Evolutionary conservation across 2,888 invertebrate genomes (phyloP).

Genomic region (Netelia inedita): DNA sequence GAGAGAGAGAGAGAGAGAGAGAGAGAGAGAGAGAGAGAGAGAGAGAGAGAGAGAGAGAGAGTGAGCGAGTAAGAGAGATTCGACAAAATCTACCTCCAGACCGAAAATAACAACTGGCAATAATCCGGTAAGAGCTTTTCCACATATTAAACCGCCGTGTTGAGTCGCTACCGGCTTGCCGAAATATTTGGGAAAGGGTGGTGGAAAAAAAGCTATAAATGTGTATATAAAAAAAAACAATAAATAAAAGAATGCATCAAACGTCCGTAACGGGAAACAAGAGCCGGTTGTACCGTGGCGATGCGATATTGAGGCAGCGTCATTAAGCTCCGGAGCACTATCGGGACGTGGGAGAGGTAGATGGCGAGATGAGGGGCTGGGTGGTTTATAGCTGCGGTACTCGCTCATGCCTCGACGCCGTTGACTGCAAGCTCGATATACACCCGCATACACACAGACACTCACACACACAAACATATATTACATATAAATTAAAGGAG

Average conservation of each 20-base stretch:
- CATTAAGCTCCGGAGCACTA: slow-evolving; percentile 73
- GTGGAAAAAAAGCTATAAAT: slow-evolving; percentile 48
- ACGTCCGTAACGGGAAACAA: slow-evolving; percentile 63
- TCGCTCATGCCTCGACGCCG: slow-evolving; percentile 53
- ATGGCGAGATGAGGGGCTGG: slow-evolving; percentile 17
- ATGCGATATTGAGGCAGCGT: slow-evolving; percentile 80
- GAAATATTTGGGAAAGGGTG: slow-evolving; percentile 66
- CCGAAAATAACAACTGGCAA: slow-evolving; percentile 81
- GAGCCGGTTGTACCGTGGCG: slow-evolving; percentile 66
- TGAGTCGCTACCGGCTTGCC: slow-evolving; percentile 55
- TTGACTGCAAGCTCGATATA: slow-evolving; percentile 50
- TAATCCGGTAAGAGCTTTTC: slow-evolving; percentile 81
- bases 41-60: slow-evolving; percentile 10
- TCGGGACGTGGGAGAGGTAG: slow-evolving; percentile 47
- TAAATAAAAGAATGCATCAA: slow-evolving; percentile 68
- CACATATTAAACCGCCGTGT: slow-evolving; percentile 79
- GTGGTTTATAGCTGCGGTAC: slow-evolving; percentile 36
- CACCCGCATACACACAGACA: slow-evolving; percentile 23
- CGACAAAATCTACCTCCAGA: slow-evolving; percentile 72
- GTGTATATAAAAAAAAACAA: slow-evolving; percentile 53
- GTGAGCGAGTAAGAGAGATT: slow-evolving; percentile 51
- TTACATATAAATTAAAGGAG: slow-evolving; percentile 53
- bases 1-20: slow-evolving; percentile 33
- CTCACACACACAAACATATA: slow-evolving; percentile 35
- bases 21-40: slow-evolving; percentile 30